Evolutionary conservation across 2,797 vertebrate species (phyloP).

Genomic region (Onychomys arenicola): DNA sequence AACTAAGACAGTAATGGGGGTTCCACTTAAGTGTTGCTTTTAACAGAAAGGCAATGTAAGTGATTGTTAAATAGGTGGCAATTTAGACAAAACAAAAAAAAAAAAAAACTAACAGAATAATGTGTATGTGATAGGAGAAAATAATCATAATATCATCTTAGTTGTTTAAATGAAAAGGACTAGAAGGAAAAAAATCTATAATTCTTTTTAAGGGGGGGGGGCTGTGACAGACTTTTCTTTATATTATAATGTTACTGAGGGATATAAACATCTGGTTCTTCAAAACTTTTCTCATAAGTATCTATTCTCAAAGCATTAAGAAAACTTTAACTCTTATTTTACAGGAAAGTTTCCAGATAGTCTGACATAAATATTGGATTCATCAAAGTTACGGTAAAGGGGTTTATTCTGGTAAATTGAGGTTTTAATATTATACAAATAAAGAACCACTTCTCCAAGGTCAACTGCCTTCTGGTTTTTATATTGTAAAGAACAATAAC

Average conservation of each 20-base stretch:
- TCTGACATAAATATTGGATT: conserved; percentile 2
- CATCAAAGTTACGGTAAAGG: not conserved
- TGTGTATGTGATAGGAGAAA: not conserved
- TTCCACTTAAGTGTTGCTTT: conserved; percentile 12
- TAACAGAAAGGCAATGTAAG: conserved; percentile 24
- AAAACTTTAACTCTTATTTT: not conserved
- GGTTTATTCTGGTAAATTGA: too few species aligned
- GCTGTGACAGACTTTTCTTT: not conserved
- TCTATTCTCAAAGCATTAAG: not conserved
- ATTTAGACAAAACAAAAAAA: conserved; percentile 27
- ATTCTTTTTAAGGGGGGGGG: not conserved
- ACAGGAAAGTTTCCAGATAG: not conserved
- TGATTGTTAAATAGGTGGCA: conserved; percentile 30
- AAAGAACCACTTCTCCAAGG: conserved; percentile 18
- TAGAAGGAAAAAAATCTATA: conserved; percentile 9
- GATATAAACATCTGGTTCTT: not conserved
- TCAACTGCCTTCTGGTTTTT: conserved; percentile 4
- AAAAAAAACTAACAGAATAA: not conserved
- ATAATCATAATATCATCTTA: not conserved
- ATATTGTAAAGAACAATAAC: conserved; percentile 1
- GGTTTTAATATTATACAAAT: not conserved
- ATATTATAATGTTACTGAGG: not conserved
- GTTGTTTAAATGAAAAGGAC: conserved; percentile 12
- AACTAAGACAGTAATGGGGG: not conserved
- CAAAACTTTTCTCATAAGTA: not conserved